A percentile compares a stretch with the other conserved stretches of the same genome.
phyloP scores from a whole-genome alignment of 30 jellyfish, hydroid and myxozoan species.

The Nemopilema nomurai region DNA sequence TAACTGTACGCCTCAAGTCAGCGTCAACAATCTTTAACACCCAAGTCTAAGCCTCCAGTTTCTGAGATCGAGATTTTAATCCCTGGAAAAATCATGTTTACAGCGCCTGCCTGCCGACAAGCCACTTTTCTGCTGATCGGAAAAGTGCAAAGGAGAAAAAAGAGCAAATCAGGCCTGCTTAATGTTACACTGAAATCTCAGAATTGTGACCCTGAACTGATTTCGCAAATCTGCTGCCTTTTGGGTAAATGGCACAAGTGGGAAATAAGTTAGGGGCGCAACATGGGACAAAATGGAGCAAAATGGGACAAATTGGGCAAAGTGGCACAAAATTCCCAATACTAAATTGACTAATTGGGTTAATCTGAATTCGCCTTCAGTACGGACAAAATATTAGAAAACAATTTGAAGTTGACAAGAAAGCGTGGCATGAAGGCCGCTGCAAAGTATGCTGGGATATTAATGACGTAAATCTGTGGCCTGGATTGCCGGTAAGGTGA shows the following conservation, averaged over 20 bases:
- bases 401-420: no score
- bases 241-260: neutral
- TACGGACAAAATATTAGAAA: no score
- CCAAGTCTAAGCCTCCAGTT: neutral
- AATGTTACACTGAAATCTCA: neutral
- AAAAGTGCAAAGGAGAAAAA: neutral
- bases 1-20: slow-evolving; percentile 5
- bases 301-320: no score
- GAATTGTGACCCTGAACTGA: neutral
- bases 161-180: neutral
- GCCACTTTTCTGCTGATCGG: neutral
- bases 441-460: neutral
- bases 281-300: neutral
- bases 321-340: no score
- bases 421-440: neutral
- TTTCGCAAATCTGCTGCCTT: neutral
- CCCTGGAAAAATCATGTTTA: neutral
- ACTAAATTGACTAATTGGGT: no score
- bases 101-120: neutral
- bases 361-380: no score
- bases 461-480: neutral
- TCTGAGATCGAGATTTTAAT: neutral
- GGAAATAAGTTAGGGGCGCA: neutral
- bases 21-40: neutral
- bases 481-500: neutral